Evolutionary conservation across 2,888 invertebrate genomes (phyloP), one percentile per base, ranked within the genome.

Genomic region (Aphodius sticticus): DNA sequence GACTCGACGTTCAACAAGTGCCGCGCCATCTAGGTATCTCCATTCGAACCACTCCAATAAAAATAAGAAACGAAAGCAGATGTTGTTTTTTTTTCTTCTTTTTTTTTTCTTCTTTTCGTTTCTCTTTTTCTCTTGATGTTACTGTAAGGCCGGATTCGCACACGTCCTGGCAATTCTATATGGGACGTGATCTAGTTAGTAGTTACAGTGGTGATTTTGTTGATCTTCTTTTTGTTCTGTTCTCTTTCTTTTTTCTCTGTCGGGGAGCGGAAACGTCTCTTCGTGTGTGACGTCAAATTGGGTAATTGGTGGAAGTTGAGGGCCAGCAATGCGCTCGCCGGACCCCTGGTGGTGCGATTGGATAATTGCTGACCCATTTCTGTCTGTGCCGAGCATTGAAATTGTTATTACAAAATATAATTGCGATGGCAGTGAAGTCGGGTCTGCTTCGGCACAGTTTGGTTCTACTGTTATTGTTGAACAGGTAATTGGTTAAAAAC

Each of bases 111-210:
- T 12, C n/a, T 37, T n/a, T 26, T n/a, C 74, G 74, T 37, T 74
- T 74, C 36, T 35, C 36, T 37, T 35, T 6, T 15, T 35, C 74
- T 37, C 36, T 74, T 37, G 71, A 12, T 16, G 71, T 74, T 15
- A 36, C 74, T n/a, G 36, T 74, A 37, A 35, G n/a, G n/a, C 36
- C 74, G 53, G 53, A 53, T 36, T 74, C 74, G 74, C 36, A 74
- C 74, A 74, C 74, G 74, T 74, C 74, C n/a, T 74, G 74, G 36
- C 74, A 74, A 74, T 74, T 74, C 74, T 37, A 74, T 74, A 74
- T 36, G 74, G 74, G 74, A 74, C 74, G 74, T 74, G 74, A 74
- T 74, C 74, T 74, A 74, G 74, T 74, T 74, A 74, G 74, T 74
- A 74, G 74, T 36, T 74, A 74, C 36, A 35, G 74, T 53, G 53